phyloP scores from a whole-genome alignment of 2,113 vertebrate genomes.

The Pyxicephalus adspersus region DNA sequence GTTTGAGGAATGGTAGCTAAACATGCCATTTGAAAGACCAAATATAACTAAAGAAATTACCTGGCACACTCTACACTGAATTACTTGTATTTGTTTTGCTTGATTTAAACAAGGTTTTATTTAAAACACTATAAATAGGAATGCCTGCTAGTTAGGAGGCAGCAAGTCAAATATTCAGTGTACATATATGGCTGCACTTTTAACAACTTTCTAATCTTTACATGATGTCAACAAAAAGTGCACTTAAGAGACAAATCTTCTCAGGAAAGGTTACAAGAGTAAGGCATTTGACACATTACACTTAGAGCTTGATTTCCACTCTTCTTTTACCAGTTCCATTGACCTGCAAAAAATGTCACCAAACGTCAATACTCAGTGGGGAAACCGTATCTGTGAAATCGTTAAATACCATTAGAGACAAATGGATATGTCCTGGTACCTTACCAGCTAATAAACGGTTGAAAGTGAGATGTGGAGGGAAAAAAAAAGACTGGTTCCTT shows the following conservation, averaged over 20 bases:
- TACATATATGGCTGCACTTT: conserved; percentile 8
- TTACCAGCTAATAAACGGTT: conserved; percentile 48
- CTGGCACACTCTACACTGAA: too few relatives aligned
- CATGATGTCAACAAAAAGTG: conserved; percentile 48
- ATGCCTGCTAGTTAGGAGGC: neutral
- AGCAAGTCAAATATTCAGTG: neutral
- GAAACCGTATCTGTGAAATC: conserved; percentile 53
- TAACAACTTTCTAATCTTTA: conserved; percentile 21
- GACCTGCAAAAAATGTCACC: conserved; percentile 58
- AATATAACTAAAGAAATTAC: too few relatives aligned
- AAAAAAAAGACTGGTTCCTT: conserved; percentile 37
- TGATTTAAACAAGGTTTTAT: too few relatives aligned
- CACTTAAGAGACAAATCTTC: conserved; percentile 45
- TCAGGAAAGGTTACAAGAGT: conserved; percentile 45
- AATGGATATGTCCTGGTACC: conserved; percentile 56
- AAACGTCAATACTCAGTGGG: conserved; percentile 56
- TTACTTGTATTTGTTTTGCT: too few relatives aligned
- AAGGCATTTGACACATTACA: conserved; percentile 50
- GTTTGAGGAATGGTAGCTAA: too few relatives aligned
- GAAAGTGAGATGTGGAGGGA: conserved; percentile 22
- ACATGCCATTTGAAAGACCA: too few relatives aligned
- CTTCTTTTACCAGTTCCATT: conserved; percentile 52
- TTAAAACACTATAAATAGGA: neutral
- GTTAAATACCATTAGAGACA: conserved; percentile 56
- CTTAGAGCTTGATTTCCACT: conserved; percentile 49